phyloP scores from a whole-genome alignment of 1,140 invertebrate genomes.

The Leptopilina clavipes region DNA sequence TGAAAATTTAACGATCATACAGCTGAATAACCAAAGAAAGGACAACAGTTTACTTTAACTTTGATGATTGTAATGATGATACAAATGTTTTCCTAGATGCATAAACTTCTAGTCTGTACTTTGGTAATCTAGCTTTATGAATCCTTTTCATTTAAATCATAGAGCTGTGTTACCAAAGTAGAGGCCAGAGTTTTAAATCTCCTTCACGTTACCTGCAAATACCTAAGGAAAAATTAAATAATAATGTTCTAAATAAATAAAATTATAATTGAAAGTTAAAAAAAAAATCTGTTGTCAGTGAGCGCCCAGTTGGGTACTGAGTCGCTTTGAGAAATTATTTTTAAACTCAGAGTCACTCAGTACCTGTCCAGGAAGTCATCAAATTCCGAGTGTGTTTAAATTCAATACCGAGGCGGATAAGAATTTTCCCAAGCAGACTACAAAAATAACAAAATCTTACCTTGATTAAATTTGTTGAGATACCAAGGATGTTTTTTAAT shows the following conservation, averaged over 20 bases:
- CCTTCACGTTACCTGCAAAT: neutral
- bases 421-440: neutral
- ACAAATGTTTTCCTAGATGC: slow-evolving; percentile 28
- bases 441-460: slow-evolving; percentile 50
- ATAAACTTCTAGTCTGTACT: slow-evolving; percentile 70
- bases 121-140: slow-evolving; percentile 80
- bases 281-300: slow-evolving; percentile 44
- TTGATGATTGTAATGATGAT: neutral
- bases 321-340: slow-evolving; percentile 74
- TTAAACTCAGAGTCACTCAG: slow-evolving; percentile 87
- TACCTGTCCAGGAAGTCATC: slow-evolving; percentile 80
- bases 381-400: no score
- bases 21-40: slow-evolving; percentile 96
- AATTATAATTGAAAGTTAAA: slow-evolving; percentile 9
- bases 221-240: neutral
- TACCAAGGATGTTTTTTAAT: slow-evolving; percentile 88
- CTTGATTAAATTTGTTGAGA: slow-evolving; percentile 76
- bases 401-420: no score
- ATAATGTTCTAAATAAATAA: neutral
- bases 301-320: slow-evolving; percentile 73
- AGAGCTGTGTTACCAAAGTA: slow-evolving; percentile 76
- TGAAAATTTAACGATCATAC: slow-evolving; percentile 88
- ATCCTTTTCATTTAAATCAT: slow-evolving; percentile 65
- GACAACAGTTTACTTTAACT: slow-evolving; percentile 61
- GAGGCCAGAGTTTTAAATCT: slow-evolving; percentile 58